Evolutionary conservation across 2,113 vertebrate genomes (phyloP).

Genomic region (Coracopsis vasa): DNA sequence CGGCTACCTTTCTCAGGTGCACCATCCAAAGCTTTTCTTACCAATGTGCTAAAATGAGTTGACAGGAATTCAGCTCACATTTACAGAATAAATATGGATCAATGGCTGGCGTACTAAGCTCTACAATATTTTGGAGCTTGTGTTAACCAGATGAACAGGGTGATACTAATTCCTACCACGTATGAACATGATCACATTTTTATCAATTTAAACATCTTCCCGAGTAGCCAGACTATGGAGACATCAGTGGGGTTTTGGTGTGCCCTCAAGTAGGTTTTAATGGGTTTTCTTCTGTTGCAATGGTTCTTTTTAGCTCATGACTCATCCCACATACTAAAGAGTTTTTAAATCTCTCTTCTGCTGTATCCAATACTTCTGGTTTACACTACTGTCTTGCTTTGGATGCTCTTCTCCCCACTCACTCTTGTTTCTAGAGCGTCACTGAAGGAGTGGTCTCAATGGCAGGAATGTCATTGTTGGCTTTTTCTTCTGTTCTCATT

Average conservation of each 20-base stretch:
- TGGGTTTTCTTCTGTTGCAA: not conserved
- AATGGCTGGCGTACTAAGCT: not conserved
- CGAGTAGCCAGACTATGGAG: not conserved
- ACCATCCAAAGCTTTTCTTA: not conserved
- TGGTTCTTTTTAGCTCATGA: not conserved
- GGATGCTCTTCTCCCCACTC: not conserved
- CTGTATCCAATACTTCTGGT: not conserved
- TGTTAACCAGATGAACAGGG: not conserved
- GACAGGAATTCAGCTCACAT: not conserved
- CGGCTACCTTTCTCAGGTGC: not conserved
- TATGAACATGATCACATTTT: not conserved
- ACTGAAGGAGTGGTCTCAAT: not conserved
- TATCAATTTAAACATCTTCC: not conserved
- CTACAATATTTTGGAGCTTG: not conserved
- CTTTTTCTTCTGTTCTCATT: conserved; percentile 34
- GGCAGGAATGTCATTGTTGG: conserved; percentile 12
- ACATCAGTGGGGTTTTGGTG: not conserved
- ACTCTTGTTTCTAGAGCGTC: not conserved
- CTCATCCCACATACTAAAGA: not conserved
- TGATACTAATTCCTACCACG: not conserved
- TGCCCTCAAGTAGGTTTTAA: not conserved
- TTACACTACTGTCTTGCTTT: not conserved
- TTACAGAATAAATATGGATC: not conserved
- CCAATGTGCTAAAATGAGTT: accelerated
- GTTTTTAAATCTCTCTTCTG: not conserved